Base-by-base conservation (phyloP, 64 coral and sea anemone genomes). In the Montipora efflorescens region DNA sequence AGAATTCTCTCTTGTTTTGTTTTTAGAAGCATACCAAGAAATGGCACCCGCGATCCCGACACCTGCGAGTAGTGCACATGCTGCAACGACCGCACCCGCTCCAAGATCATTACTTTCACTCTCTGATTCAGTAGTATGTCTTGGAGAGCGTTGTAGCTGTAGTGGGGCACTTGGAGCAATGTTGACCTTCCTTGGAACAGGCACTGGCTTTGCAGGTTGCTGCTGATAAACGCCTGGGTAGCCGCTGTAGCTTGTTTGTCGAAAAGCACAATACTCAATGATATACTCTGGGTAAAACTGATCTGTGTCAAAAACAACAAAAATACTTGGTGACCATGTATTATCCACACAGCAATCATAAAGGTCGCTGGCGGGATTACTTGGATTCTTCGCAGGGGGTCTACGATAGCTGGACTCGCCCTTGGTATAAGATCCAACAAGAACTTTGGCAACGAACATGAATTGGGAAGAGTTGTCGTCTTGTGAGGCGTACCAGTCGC, bases 281-380 rank as follows among this genome's bases (percentile, higher is more conserved):
- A 79, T 79, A n/a, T 79, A 57, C 7, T 79, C 77, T 55, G 77
- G 77, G 48, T 79, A 79, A 49, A n/a, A 79, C 11, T 79, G 77
- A 53, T 79, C 48, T 48, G 49, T 20, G 45, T 96, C 88, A 87
- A 93, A 93, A 36, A 90, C 83, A 43, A 96, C 91, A 90, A 90
- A 93, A 8, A 96, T 55, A 23, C 49, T 14, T 0, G 95, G 95
- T 23, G 13, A 78, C 14, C 74, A 23, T 18, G 84, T 10, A 15
- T 90, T 79, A 16, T 96, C 95, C 19, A 96, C 95, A 82, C 95
- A 94, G 7, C 91, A 96, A 55, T 94, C 92, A 74, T 72, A 94
- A 48, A 61, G 47, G n/a, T 67, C 81, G 59, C 62, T 82, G 66
- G 58, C 22, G 36, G 49, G 67, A 47, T 59, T 51, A 74, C 47